Conservation (phyloP, 2,888 invertebrate species). For the Nezara viridula region DNA sequence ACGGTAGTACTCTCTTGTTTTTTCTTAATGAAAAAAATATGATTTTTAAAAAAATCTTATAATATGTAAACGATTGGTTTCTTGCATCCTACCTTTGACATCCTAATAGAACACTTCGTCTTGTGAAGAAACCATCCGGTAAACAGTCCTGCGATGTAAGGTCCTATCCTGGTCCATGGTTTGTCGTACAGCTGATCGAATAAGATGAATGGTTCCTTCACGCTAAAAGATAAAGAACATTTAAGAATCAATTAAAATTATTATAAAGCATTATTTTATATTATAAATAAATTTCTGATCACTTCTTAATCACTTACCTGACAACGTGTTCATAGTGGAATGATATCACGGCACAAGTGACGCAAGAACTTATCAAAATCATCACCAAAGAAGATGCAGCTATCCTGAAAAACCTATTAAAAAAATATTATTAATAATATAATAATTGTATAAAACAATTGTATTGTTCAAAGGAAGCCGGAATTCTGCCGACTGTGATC, state of each 20-base stretch:
- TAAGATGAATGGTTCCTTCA: constrained; percentile 72
- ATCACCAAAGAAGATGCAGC: constrained; percentile 77
- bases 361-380: constrained; percentile 82
- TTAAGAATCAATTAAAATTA: background rate
- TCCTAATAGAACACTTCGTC: constrained; percentile 82
- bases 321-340: constrained; percentile 85
- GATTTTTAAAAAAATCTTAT: too few species aligned
- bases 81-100: constrained; percentile 75
- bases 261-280: too few species aligned
- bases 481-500: too few species aligned
- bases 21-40: too few species aligned
- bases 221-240: constrained; percentile 64
- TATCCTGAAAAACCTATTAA: constrained; percentile 80
- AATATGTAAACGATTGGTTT: background rate
- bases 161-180: constrained; percentile 88
- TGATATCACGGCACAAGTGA: constrained; percentile 85
- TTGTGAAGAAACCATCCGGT: constrained; percentile 88
- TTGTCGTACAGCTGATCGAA: constrained; percentile 93
- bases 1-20: too few species aligned
- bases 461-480: too few species aligned
- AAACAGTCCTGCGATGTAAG: constrained; percentile 87
- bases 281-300: background rate
- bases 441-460: too few species aligned
- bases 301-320: constrained; percentile 75
- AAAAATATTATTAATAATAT: constrained; percentile 42